Percentiles rank a stretch among this genome's conserved stretches.
Conservation (phyloP, 2,113 vertebrate species). For the Lagenorhynchus albirostris region DNA sequence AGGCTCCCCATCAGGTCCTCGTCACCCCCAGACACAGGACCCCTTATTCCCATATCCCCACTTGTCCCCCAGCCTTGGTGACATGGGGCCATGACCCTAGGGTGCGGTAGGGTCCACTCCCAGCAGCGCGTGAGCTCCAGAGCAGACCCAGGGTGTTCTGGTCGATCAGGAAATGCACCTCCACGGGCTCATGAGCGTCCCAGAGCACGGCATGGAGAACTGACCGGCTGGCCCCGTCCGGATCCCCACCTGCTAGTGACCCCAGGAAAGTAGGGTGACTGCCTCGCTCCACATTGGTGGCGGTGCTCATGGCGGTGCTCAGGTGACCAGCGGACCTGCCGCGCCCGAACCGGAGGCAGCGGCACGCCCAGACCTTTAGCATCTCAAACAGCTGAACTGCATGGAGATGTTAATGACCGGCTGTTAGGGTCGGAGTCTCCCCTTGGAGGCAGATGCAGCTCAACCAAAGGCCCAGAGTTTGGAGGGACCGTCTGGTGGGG, state of each 20-base stretch:
- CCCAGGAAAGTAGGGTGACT: too few species aligned
- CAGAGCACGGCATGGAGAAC: accelerated
- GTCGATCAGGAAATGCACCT: accelerated
- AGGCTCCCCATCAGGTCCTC: not conserved
- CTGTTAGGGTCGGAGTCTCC: accelerated
- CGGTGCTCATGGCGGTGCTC: accelerated
- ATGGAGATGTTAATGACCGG: not conserved
- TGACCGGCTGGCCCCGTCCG: accelerated
- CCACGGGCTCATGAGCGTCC: accelerated
- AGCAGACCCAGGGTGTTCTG: accelerated
- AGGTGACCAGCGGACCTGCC: accelerated
- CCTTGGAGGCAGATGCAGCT: accelerated
- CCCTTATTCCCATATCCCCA: not conserved
- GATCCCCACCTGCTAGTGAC: accelerated
- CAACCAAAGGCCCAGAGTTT: accelerated
- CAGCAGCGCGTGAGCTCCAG: accelerated
- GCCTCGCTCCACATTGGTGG: accelerated
- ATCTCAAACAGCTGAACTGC: not conserved
- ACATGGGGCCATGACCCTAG: accelerated
- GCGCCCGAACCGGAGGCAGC: accelerated
- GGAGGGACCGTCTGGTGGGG: not conserved
- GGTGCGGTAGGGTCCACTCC: not conserved
- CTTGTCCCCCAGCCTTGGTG: not conserved
- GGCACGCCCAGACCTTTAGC: not conserved
- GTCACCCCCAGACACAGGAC: not conserved